phyloP scores from a whole-genome alignment of 1,140 invertebrate species.

The Telenomus remus region DNA sequence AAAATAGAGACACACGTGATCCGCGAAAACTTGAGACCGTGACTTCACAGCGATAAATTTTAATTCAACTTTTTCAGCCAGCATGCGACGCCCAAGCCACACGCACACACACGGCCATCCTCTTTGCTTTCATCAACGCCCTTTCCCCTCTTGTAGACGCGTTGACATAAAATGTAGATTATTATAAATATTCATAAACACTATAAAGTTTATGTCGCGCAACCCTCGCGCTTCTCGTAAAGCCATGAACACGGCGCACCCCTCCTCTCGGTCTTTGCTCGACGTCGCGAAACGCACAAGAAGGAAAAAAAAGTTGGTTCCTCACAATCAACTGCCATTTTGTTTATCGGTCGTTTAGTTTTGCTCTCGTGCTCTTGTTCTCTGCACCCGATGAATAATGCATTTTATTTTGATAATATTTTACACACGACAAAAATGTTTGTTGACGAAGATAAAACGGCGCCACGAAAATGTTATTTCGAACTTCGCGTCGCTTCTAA shows the following conservation, averaged over 20 bases:
- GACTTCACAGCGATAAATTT: slow-evolving; percentile 43
- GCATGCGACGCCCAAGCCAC: slow-evolving; percentile 19
- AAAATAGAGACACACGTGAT: slow-evolving; percentile 17
- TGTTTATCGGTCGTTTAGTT: slow-evolving; percentile 26
- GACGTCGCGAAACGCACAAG: slow-evolving; percentile 16
- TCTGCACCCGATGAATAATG: slow-evolving; percentile 32
- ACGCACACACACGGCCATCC: slow-evolving; percentile 2
- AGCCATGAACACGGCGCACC: slow-evolving; percentile 34
- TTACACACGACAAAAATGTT: slow-evolving; percentile 11
- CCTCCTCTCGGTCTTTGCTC: neutral
- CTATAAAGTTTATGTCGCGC: slow-evolving; percentile 66
- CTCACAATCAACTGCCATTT: slow-evolving; percentile 36
- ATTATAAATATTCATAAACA: slow-evolving; percentile 70
- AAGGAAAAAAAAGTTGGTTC: neutral
- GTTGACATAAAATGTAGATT: slow-evolving; percentile 64
- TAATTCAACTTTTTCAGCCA: slow-evolving; percentile 55
- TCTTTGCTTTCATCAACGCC: slow-evolving; percentile 47
- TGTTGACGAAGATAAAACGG: slow-evolving; percentile 15
- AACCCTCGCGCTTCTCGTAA: slow-evolving; percentile 56
- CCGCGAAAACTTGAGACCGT: slow-evolving; percentile 21
- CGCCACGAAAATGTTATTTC: slow-evolving; percentile 5
- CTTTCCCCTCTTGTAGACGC: slow-evolving; percentile 30
- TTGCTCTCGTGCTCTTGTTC: slow-evolving; percentile 9
- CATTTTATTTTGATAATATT: slow-evolving; percentile 38
- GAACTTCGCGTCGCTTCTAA: slow-evolving; percentile 2